Conservation (phyloP, 1,140 invertebrate genomes). For the Thaumatotibia leucotreta region DNA sequence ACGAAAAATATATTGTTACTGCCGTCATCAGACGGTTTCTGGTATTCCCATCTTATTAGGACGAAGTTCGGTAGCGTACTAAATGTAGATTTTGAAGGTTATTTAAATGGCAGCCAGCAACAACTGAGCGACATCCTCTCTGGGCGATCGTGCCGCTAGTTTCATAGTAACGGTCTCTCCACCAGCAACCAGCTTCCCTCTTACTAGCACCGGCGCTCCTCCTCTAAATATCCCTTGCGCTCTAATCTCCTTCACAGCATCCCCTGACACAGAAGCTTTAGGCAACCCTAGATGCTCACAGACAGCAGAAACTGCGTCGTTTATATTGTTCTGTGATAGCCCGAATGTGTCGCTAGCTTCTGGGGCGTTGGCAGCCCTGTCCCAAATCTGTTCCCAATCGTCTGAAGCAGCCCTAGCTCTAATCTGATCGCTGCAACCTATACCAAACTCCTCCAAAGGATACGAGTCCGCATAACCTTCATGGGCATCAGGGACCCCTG, state of each 20-base stretch:
- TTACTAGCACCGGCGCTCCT: slow-evolving; percentile 91
- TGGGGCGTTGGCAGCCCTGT: slow-evolving; percentile 43
- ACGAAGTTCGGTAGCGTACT: neutral
- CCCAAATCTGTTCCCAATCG: slow-evolving; percentile 63
- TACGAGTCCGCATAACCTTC: slow-evolving; percentile 86
- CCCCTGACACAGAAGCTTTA: slow-evolving; percentile 75
- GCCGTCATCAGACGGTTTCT: neutral
- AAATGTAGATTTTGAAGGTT: slow-evolving; percentile 79
- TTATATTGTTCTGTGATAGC: slow-evolving; percentile 83
- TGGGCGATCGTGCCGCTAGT: slow-evolving; percentile 80
- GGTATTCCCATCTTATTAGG: neutral
- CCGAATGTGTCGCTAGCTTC: slow-evolving; percentile 60
- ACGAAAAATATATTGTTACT: too few relatives aligned
- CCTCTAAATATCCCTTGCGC: slow-evolving; percentile 79
- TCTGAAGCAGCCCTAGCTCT: slow-evolving; percentile 45
- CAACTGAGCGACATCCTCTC: slow-evolving; percentile 87
- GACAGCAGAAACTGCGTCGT: slow-evolving; percentile 86
- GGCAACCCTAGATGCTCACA: slow-evolving; percentile 92
- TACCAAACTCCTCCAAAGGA: slow-evolving; percentile 92
- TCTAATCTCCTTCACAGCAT: slow-evolving; percentile 83
- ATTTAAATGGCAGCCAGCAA: slow-evolving; percentile 86
- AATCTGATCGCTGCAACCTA: slow-evolving; percentile 87
- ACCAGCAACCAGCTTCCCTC: slow-evolving; percentile 90
- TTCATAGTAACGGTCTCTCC: slow-evolving; percentile 86
- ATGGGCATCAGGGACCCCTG: slow-evolving; percentile 91